Evolutionary conservation across 1,140 invertebrate species (phyloP), one percentile per base, ranked within the genome.

Genomic region (Formica exsecta): DNA sequence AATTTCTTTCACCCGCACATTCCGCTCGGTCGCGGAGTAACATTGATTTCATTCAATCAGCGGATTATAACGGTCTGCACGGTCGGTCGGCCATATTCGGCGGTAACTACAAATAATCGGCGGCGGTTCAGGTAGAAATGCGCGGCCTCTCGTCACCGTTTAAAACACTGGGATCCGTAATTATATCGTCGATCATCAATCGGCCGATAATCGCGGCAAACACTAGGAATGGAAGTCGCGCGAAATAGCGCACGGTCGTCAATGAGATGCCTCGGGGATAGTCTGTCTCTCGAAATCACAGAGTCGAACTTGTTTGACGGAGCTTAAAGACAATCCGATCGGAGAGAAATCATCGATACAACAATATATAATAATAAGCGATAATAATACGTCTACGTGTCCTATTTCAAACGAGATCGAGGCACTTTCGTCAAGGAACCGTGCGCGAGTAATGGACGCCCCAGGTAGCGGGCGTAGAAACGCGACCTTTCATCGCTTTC

Each of bases 31-130:
- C 59, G 59, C 85, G 77, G 16, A 57, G 19, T 68, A 41, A 74
- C 79, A 66, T 85, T 64, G 68, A 89, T 87, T 84, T 80, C 85
- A 90, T 89, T 90, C 89, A 87, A 90, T 86, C 85, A 86, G 44
- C 84, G 77, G 85, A 83, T 90, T 85, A 90, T 85, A 89, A 89
- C 85, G 66, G 66, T 79, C 41, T 75, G 87, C 89, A 89, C 81
- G 88, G 76, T 76, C 68, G 79, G n/a, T 74, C 64, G 64, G 61
- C 85, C 85, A 86, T 90, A 87, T 89, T 89, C 76, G 84, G 89
- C 68, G 74, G 41, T 73, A 89, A 79, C 57, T 87, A 75, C 57
- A 70, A 89, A 80, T 89, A 87, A 85, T 80, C 85, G 64, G 36
- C 62, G 62, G 62, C 51, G 68, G 13, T n/a, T 13, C 65, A 16